These are phyloP conservation scores for Microplitis mediator DNA, from an alignment of 1,140 invertebrate species.

Conservation along the genomic window DNA sequence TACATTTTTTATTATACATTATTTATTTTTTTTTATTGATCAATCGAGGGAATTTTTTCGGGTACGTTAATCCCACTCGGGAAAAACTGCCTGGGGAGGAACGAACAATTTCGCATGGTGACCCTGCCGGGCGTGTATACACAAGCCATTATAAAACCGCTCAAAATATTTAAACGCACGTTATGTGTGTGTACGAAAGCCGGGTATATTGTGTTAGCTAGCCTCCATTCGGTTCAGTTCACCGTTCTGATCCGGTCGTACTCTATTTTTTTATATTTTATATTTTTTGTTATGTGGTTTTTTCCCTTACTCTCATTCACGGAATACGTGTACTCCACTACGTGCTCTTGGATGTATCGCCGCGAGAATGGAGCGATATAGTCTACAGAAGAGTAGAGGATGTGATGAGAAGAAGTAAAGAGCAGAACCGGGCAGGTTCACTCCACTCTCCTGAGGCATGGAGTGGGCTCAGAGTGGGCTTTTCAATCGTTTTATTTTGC, in stretches of 20 bases:
- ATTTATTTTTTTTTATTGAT: not conserved
- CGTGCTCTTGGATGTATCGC: slow-evolving; percentile 1
- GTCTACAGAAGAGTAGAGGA: slow-evolving; percentile 12
- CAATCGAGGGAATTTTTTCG: not conserved
- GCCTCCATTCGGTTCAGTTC: not conserved
- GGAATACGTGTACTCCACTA: not conserved
- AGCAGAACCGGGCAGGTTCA: slow-evolving; percentile 8
- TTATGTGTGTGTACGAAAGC: not conserved
- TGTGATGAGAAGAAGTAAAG: slow-evolving; percentile 5
- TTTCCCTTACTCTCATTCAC: slow-evolving; percentile 24
- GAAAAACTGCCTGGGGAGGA: slow-evolving; percentile 12
- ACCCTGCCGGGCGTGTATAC: slow-evolving; percentile 10
- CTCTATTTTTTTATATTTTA: slow-evolving; percentile 5
- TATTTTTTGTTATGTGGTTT: not conserved
- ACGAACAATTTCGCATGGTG: not conserved
- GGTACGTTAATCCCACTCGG: slow-evolving; percentile 6
- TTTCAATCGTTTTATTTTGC: slow-evolving; percentile 48
- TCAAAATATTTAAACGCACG: slow-evolving; percentile 30
- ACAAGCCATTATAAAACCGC: slow-evolving; percentile 23
- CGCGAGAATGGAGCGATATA: slow-evolving; percentile 28
- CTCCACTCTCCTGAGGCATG: slow-evolving; percentile 8
- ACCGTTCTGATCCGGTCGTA: slow-evolving; percentile 5
- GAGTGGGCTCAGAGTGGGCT: slow-evolving; percentile 25
- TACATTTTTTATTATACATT: not conserved
- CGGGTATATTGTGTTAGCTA: not conserved